Evolutionary conservation across 2,888 invertebrate species (phyloP).

Genomic region (Chamaedrilus cognettii): DNA sequence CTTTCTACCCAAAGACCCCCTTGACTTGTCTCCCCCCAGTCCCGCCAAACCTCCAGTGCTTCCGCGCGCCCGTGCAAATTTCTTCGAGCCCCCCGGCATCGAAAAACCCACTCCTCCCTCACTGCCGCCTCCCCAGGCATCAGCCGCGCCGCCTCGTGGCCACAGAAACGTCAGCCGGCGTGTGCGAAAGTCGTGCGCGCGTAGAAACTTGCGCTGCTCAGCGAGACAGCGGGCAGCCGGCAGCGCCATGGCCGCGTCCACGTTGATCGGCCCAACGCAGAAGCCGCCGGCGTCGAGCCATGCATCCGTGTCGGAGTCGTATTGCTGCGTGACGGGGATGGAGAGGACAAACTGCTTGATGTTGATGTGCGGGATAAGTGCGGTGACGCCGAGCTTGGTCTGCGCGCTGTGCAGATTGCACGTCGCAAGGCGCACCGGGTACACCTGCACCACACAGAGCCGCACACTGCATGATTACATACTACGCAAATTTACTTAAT

Average conservation of each 20-base stretch:
- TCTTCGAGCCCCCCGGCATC: no score
- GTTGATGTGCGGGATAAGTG: slow-evolving; percentile 76
- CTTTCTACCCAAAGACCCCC: no score
- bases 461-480: no score
- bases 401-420: slow-evolving; percentile 95
- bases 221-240: slow-evolving; percentile 49
- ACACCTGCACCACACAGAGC: slow-evolving; percentile 70
- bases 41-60: background rate
- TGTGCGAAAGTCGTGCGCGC: slow-evolving; percentile 72
- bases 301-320: slow-evolving; percentile 43
- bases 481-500: no score
- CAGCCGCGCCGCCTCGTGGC: slow-evolving; percentile 63
- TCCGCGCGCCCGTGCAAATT: background rate
- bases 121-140: background rate
- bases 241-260: slow-evolving; percentile 81
- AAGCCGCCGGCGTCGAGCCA: slow-evolving; percentile 94
- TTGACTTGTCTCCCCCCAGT: background rate
- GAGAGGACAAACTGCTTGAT: slow-evolving; percentile 71
- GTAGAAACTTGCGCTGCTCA: slow-evolving; percentile 60
- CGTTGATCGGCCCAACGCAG: slow-evolving; percentile 83
- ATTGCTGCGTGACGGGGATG: slow-evolving; percentile 41
- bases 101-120: background rate
- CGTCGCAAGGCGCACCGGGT: slow-evolving; percentile 83
- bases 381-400: slow-evolving; percentile 86
- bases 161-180: slow-evolving; percentile 94